phyloP scores from a whole-genome alignment of 1,140 invertebrate species.

The Zophobas atratus region DNA sequence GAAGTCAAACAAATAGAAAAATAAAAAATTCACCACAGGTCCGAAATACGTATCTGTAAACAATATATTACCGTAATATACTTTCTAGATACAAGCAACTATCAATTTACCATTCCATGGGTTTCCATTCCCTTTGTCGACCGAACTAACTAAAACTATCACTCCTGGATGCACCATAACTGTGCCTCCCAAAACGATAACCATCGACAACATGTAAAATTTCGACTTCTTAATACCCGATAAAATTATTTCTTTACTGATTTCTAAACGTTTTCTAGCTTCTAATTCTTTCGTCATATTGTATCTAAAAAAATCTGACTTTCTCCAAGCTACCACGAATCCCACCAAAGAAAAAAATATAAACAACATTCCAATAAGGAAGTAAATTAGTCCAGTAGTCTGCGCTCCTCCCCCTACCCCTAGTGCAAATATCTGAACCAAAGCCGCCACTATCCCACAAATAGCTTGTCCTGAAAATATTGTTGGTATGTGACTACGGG shows the following conservation, averaged over 20 bases:
- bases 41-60: conserved; percentile 57
- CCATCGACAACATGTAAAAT: conserved; percentile 43
- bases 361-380: conserved; percentile 20
- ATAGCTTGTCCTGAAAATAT: conserved; percentile 29
- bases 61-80: conserved; percentile 6
- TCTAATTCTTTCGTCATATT: neutral
- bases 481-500: neutral
- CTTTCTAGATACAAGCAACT: neutral
- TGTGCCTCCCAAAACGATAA: conserved; percentile 53
- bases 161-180: conserved; percentile 56
- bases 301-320: conserved; percentile 12
- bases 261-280: neutral
- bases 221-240: conserved; percentile 17
- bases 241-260: conserved; percentile 19
- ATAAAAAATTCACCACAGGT: conserved; percentile 55
- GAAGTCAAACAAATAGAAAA: conserved; percentile 50
- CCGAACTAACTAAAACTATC: conserved; percentile 49
- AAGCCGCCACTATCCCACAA: conserved; percentile 13
- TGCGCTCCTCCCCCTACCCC: neutral
- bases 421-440: conserved; percentile 28
- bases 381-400: conserved; percentile 29
- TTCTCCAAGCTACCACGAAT: neutral
- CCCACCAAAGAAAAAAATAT: conserved; percentile 13
- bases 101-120: conserved; percentile 49
- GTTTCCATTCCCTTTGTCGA: conserved; percentile 35